Evolutionary conservation across 2,888 invertebrate species (phyloP).

Genomic region (Vanessa cardui): DNA sequence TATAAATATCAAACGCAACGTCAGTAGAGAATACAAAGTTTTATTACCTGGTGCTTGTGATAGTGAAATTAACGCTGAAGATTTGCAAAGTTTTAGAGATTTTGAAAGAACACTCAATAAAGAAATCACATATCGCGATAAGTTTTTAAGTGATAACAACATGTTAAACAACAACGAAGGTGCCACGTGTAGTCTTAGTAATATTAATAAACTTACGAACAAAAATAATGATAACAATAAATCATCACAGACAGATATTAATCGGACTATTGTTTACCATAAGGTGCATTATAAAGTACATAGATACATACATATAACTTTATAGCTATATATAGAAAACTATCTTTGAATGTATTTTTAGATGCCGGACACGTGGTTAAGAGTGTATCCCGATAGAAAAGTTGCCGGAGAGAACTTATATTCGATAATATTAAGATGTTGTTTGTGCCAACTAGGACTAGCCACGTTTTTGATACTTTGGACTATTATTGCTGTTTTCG

Average conservation of each 20-base stretch:
- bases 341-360: conserved; percentile 34
- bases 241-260: not conserved
- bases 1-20: conserved; percentile 45
- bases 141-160: conserved; percentile 35
- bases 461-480: conserved; percentile 83
- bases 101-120: conserved; percentile 16
- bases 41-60: conserved; percentile 53
- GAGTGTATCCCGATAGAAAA: conserved; percentile 80
- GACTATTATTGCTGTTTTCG: conserved; percentile 84
- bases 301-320: not conserved
- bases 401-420: conserved; percentile 61
- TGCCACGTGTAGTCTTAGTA: not conserved
- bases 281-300: conserved; percentile 11
- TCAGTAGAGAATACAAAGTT: conserved; percentile 44
- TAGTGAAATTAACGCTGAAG: conserved; percentile 35
- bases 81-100: conserved; percentile 28
- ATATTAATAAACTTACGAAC: conserved; percentile 11
- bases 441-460: conserved; percentile 84
- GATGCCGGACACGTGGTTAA: conserved; percentile 68
- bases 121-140: conserved; percentile 5
- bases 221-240: conserved; percentile 7
- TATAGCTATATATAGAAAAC: not conserved
- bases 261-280: conserved; percentile 9
- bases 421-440: conserved; percentile 74
- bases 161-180: conserved; percentile 28